A percentile compares a stretch with the other conserved stretches of the same genome.
These are phyloP conservation scores for Aphelinus atriplicis DNA, from an alignment of 1,140 invertebrate species.

Conservation along the genomic window DNA sequence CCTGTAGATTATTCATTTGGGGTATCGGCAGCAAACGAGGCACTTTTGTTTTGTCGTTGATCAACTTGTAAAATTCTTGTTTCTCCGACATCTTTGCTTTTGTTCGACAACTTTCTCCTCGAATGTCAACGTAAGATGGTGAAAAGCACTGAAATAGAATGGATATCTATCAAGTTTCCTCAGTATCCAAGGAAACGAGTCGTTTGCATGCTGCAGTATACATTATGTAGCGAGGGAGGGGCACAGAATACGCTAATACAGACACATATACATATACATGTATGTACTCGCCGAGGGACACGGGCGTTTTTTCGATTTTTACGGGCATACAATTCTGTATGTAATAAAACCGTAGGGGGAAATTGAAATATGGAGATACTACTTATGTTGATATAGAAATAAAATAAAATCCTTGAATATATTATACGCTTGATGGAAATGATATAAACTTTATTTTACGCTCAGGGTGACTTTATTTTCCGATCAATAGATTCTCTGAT, in stretches of 20 bases:
- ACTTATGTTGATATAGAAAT: no score
- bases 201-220: neutral
- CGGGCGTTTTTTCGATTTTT: no score
- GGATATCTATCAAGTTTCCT: conserved; percentile 34
- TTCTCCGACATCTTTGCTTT: conserved; percentile 34
- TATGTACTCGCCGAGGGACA: neutral
- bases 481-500: no score
- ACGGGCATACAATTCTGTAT: no score
- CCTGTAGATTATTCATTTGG: conserved; percentile 21
- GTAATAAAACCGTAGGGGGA: no score
- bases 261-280: conserved; percentile 5
- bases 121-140: conserved; percentile 17
- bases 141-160: conserved; percentile 32
- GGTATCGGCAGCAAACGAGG: conserved; percentile 35
- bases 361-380: no score
- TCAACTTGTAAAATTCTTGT: conserved; percentile 40
- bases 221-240: no score
- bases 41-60: conserved; percentile 40
- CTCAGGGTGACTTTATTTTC: no score
- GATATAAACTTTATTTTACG: no score
- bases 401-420: no score
- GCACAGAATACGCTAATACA: neutral
- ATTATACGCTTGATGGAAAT: no score
- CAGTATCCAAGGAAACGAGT: conserved; percentile 40
- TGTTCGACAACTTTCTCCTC: neutral